Percentiles rank a stretch among this genome's conserved stretches.
These are phyloP conservation scores for Pelobates fuscus DNA, from an alignment of 2,113 vertebrate species.

Conservation along the genomic window DNA sequence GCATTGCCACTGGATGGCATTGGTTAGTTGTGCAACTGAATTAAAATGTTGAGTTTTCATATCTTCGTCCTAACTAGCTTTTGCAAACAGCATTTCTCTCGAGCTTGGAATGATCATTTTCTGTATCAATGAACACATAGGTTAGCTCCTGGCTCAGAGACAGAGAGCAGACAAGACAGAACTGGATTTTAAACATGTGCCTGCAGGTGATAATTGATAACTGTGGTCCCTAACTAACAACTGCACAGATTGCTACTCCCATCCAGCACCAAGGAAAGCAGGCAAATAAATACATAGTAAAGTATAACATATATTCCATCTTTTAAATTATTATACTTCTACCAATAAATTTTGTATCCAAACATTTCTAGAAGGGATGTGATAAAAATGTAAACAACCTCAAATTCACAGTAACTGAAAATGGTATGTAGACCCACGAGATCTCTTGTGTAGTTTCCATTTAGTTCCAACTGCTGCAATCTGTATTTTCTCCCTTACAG, in stretches of 20 bases:
- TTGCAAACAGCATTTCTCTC: conserved; percentile 9
- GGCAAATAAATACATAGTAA: too few species aligned
- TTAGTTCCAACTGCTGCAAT: too few species aligned
- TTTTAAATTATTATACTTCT: too few species aligned
- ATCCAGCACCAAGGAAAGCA: too few species aligned
- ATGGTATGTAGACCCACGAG: too few species aligned
- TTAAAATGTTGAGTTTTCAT: not conserved
- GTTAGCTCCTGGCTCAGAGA: not conserved
- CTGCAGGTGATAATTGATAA: not conserved
- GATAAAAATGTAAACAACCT: too few species aligned
- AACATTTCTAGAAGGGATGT: too few species aligned
- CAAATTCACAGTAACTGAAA: too few species aligned
- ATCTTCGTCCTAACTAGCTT: conserved; percentile 8
- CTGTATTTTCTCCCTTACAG: too few species aligned
- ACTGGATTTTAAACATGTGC: not conserved
- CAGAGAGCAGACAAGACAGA: not conserved
- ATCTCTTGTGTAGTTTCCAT: too few species aligned
- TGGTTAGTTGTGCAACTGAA: conserved; percentile 62
- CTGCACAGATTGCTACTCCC: not conserved
- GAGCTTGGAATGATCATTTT: conserved; percentile 1
- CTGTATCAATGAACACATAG: not conserved
- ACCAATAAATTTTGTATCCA: too few species aligned
- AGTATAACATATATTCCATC: too few species aligned
- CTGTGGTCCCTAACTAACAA: not conserved
- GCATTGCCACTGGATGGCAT: conserved; percentile 70